Conservation (phyloP, 2,113 vertebrate genomes). For the Calidris pygmaea region DNA sequence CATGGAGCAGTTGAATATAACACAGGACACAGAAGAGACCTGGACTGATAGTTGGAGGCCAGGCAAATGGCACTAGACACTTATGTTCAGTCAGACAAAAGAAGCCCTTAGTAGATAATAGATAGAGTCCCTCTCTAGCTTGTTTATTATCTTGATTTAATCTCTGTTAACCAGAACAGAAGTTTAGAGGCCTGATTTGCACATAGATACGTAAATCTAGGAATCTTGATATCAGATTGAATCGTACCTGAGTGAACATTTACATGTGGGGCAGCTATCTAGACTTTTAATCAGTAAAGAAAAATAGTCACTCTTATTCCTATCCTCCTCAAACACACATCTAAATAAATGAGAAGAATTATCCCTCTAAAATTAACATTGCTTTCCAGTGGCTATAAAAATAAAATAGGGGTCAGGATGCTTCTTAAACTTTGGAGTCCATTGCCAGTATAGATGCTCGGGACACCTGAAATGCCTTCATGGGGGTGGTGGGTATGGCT, state of each 20-base stretch:
- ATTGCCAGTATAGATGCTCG: not conserved
- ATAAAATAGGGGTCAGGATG: accelerated
- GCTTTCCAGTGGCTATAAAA: not conserved
- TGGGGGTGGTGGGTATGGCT: not conserved
- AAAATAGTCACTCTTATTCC: not conserved
- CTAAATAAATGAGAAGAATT: not conserved
- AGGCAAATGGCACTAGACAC: not conserved
- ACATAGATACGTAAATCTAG: not conserved
- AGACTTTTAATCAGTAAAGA: not conserved
- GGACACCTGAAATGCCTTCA: not conserved
- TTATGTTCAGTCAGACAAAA: not conserved
- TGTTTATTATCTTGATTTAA: not conserved
- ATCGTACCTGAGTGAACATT: not conserved
- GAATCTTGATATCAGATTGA: not conserved
- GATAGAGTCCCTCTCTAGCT: not conserved
- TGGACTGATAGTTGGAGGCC: not conserved
- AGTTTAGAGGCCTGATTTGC: not conserved
- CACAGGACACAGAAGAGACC: not conserved
- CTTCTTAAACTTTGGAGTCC: not conserved
- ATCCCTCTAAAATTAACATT: not conserved
- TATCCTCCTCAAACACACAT: not conserved
- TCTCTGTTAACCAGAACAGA: not conserved
- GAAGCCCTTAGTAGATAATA: not conserved
- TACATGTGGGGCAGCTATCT: not conserved
- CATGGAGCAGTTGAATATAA: not conserved